A percentile compares a stretch with the other conserved stretches of the same genome.
These are phyloP conservation scores for Petrocephalus schoutedeni DNA, from an alignment of 2,797 vertebrate species.

Conservation along the genomic window DNA sequence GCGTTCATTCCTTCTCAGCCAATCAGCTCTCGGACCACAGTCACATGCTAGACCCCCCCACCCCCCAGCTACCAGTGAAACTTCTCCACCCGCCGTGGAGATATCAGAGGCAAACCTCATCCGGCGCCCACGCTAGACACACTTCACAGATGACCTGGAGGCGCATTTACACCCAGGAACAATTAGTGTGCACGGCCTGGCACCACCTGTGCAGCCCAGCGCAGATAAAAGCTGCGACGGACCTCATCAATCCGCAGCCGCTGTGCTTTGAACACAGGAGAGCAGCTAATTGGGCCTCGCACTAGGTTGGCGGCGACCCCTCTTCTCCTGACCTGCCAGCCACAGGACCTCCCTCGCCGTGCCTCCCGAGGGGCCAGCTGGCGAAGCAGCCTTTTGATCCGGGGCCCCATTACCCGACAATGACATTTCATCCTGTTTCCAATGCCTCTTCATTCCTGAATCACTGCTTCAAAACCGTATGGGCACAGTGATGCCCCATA, in stretches of 20 bases:
- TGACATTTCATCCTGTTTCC: not conserved
- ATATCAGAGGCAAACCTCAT: not conserved
- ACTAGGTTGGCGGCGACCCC: not conserved
- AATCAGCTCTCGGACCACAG: not conserved
- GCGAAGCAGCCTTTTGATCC: not conserved
- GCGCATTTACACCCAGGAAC: conserved; percentile 31
- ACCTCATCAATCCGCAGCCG: conserved; percentile 39
- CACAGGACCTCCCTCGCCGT: conserved; percentile 12
- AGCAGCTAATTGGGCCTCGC: conserved; percentile 37
- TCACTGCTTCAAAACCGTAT: not conserved
- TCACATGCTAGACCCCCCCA: not conserved
- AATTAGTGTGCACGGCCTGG: conserved; percentile 22
- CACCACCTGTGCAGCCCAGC: not conserved
- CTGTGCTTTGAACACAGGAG: conserved; percentile 30
- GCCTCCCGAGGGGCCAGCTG: not conserved
- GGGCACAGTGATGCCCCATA: not conserved
- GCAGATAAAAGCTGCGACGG: conserved; percentile 12
- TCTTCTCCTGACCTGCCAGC: conserved; percentile 16
- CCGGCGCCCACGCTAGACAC: not conserved
- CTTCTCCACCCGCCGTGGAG: not conserved
- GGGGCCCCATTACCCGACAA: not conserved
- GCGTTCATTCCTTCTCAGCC: not conserved
- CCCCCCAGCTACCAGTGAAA: not conserved
- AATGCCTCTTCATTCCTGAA: not conserved
- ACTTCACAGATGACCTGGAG: conserved; percentile 39